Evolutionary conservation across 2,797 vertebrate genomes (phyloP).

Genomic region (Vultur gryphus): DNA sequence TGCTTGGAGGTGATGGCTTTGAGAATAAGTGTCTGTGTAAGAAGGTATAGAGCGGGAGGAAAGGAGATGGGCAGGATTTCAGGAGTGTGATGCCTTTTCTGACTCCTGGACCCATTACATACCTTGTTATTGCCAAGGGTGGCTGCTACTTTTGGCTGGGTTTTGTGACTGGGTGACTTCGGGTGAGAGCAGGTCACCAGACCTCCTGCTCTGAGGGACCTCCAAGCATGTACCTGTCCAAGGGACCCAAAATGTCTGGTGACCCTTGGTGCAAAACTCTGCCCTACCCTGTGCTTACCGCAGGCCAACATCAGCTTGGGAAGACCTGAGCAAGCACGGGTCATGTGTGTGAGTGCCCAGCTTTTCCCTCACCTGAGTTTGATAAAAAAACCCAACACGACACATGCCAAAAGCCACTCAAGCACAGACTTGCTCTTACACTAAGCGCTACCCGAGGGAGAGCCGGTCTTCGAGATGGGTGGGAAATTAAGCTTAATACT

Average conservation of each 20-base stretch:
- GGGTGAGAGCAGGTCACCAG: not conserved
- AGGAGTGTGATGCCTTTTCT: not conserved
- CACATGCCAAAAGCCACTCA: not conserved
- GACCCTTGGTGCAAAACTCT: not conserved
- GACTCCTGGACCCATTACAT: not conserved
- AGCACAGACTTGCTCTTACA: not conserved
- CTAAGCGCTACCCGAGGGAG: not conserved
- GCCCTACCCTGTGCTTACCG: accelerated
- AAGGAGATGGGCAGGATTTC: not conserved
- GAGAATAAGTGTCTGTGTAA: not conserved
- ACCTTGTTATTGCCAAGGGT: accelerated
- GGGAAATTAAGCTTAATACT: not conserved
- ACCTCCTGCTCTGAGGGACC: not conserved
- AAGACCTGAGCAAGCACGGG: accelerated
- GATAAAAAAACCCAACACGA: not conserved
- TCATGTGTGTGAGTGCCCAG: not conserved
- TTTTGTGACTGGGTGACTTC: not conserved
- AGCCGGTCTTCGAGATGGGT: not conserved
- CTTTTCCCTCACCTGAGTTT: not conserved
- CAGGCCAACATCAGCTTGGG: not conserved
- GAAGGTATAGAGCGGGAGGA: not conserved
- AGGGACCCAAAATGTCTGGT: not conserved
- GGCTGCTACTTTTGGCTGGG: not conserved
- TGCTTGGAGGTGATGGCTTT: not conserved
- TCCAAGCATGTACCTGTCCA: accelerated